Percentiles rank a stretch among this genome's conserved stretches.
phyloP scores from a whole-genome alignment of 2,797 vertebrate genomes.

The Psittacula derbiana region DNA sequence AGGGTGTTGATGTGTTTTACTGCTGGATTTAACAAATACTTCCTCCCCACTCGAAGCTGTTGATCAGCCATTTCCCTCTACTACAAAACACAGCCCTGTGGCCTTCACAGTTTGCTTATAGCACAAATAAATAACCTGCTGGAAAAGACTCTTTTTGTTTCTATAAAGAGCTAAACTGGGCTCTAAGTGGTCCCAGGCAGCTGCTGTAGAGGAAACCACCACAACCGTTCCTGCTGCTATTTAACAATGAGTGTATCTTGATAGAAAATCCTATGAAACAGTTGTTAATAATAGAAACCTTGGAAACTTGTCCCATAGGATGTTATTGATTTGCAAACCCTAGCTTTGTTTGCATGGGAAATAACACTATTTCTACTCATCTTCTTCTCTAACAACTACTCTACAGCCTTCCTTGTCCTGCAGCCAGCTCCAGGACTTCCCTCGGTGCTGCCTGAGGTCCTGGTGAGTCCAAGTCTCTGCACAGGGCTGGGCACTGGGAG shows the following conservation, averaged over 20 bases:
- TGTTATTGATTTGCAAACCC: not conserved
- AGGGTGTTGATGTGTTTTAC: not conserved
- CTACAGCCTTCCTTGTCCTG: not conserved
- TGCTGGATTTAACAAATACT: not conserved
- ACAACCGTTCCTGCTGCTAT: not conserved
- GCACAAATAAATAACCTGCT: not conserved
- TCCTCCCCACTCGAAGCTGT: not conserved
- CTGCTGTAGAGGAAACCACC: not conserved
- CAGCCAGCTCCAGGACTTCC: not conserved
- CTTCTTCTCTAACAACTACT: not conserved
- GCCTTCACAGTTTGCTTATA: not conserved
- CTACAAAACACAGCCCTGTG: not conserved
- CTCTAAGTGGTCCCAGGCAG: not conserved
- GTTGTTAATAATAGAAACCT: not conserved
- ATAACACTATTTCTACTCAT: not conserved
- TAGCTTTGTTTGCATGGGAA: slow-evolving; percentile 2
- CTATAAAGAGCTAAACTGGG: not conserved
- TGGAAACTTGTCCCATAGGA: not conserved
- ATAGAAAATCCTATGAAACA: not conserved
- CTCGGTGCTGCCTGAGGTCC: not conserved
- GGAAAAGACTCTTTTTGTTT: not conserved
- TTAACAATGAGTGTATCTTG: not conserved
- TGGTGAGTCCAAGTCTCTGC: not conserved
- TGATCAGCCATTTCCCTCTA: not conserved
- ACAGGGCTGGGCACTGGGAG: not conserved